phyloP scores from a whole-genome alignment of 2,888 invertebrate species.

The Trachelus iudaicus region DNA sequence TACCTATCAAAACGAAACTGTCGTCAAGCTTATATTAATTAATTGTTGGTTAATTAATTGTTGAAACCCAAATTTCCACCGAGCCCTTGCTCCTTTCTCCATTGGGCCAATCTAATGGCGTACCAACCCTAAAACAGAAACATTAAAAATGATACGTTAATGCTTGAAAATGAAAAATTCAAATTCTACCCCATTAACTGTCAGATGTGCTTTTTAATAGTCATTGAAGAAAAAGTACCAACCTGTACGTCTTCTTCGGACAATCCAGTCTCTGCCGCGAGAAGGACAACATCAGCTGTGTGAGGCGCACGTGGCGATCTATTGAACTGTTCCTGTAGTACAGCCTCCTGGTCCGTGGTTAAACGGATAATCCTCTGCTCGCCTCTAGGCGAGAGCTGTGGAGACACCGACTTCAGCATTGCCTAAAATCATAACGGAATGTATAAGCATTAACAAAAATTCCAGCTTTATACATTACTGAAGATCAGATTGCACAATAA shows the following conservation, averaged over 20 bases:
- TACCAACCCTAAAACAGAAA: conserved; percentile 59
- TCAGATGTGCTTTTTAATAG: neutral
- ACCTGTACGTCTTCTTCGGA: conserved; percentile 67
- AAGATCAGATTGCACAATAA: neutral
- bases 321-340: conserved; percentile 67
- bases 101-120: conserved; percentile 57
- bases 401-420: conserved; percentile 43
- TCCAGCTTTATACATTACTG: neutral
- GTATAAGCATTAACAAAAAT: neutral
- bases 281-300: conserved; percentile 66
- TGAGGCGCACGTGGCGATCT: conserved; percentile 67
- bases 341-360: conserved; percentile 65
- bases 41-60: conserved; percentile 1
- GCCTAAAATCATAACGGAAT: conserved; percentile 25
- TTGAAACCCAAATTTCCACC: conserved; percentile 45
- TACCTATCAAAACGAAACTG: neutral
- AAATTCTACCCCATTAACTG: neutral
- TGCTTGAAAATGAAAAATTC: neutral
- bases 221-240: conserved; percentile 14
- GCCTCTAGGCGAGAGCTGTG: conserved; percentile 32
- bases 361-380: conserved; percentile 53
- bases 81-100: conserved; percentile 64
- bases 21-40: neutral
- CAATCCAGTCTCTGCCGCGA: conserved; percentile 69
- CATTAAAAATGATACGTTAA: neutral